A percentile compares a stretch with the other conserved stretches of the same genome.
Conservation (phyloP, 2,797 vertebrate genomes). For the Phrynocephalus guinanensis region DNA sequence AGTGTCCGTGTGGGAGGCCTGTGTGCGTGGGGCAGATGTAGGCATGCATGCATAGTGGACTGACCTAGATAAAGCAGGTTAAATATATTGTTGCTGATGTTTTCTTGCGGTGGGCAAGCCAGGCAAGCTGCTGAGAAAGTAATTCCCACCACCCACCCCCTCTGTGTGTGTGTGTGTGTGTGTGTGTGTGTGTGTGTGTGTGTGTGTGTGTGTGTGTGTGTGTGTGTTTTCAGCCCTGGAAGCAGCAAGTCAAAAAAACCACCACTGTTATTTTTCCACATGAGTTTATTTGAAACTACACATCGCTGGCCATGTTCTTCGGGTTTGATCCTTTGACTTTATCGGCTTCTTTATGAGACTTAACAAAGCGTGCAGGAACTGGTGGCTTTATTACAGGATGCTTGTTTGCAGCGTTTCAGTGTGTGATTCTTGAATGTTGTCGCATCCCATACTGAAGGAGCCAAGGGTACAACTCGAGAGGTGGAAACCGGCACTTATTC, state of each 20-base stretch:
- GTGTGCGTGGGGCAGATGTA: too few species aligned
- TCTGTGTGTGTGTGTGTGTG: too few species aligned
- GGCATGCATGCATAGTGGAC: neutral
- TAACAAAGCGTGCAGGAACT: neutral
- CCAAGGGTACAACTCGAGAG: too few species aligned
- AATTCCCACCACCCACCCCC: neutral
- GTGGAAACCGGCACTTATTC: too few species aligned
- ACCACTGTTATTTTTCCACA: neutral
- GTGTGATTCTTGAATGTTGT: neutral
- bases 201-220: too few species aligned
- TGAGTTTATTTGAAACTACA: neutral
- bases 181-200: too few species aligned
- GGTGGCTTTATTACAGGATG: too few species aligned
- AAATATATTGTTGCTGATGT: neutral
- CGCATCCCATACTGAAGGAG: neutral
- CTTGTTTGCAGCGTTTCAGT: neutral
- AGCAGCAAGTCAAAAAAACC: neutral
- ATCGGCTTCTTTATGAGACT: too few species aligned
- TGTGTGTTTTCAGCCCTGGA: too few species aligned
- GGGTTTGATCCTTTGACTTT: neutral
- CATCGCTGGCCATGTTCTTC: neutral
- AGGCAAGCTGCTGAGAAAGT: neutral
- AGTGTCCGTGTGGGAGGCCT: rapidly evolving
- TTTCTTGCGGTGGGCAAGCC: conserved; percentile 19
- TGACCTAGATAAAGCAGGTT: conserved; percentile 18